Evolutionary conservation across 2,888 invertebrate species (phyloP).

Genomic region (Cheilosia pagana): DNA sequence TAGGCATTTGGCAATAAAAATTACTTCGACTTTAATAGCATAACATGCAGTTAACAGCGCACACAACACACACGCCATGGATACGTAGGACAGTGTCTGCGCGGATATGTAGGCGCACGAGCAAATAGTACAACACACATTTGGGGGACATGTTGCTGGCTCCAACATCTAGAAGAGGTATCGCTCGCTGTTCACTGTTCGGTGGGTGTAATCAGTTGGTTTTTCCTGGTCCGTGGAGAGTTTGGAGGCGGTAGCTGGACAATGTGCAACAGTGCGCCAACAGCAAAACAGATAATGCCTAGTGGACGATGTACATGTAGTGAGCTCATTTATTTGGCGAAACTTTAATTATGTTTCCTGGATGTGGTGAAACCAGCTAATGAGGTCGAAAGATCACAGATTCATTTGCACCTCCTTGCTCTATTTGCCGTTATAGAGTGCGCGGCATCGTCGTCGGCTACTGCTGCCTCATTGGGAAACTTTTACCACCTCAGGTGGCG

Average conservation of each 20-base stretch:
- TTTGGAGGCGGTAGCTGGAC: slow-evolving; percentile 41
- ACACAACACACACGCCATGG: slow-evolving; percentile 67
- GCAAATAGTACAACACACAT: slow-evolving; percentile 42
- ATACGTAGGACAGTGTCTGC: slow-evolving; percentile 23
- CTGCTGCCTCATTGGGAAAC: slow-evolving; percentile 53
- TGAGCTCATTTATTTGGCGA: slow-evolving; percentile 68
- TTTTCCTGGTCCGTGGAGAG: slow-evolving; percentile 25
- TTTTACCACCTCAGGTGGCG: slow-evolving; percentile 72
- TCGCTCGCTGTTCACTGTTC: slow-evolving; percentile 16
- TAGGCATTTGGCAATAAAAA: slow-evolving; percentile 71
- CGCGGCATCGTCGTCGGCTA: slow-evolving; percentile 8
- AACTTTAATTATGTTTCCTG: slow-evolving; percentile 75
- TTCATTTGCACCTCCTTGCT: slow-evolving; percentile 67
- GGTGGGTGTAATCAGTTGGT: slow-evolving; percentile 59
- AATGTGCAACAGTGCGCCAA: slow-evolving; percentile 16
- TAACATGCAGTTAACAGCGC: slow-evolving; percentile 72
- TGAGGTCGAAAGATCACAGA: slow-evolving; percentile 74
- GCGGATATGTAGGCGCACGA: slow-evolving; percentile 58
- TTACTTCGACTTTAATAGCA: slow-evolving; percentile 68
- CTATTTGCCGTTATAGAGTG: slow-evolving; percentile 19
- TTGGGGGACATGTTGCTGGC: slow-evolving; percentile 49
- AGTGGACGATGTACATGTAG: slow-evolving; percentile 4
- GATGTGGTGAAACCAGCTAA: slow-evolving; percentile 71
- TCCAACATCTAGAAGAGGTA: slow-evolving; percentile 13
- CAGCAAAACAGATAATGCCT: slow-evolving; percentile 40